phyloP scores from a whole-genome alignment of 2,797 vertebrate species.

The Lates japonicus region DNA sequence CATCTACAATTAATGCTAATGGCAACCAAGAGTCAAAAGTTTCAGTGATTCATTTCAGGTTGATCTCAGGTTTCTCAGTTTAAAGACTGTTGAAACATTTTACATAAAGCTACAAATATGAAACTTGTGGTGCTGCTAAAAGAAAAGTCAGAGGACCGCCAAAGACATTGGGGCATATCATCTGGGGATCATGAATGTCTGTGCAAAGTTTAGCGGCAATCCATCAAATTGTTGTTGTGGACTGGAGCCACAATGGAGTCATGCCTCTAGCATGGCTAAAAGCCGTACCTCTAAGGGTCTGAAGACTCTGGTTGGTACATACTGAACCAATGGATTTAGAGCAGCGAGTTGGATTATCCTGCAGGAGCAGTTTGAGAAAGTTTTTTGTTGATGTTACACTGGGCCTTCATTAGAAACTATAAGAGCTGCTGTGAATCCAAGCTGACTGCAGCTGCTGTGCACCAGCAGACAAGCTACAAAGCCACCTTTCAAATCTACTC shows the following conservation, averaged over 20 bases:
- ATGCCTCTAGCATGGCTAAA: not conserved
- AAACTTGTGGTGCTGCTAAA: too few species aligned
- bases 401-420: not conserved
- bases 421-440: not conserved
- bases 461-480: not conserved
- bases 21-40: too few species aligned
- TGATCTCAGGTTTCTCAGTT: not conserved
- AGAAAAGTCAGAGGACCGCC: too few species aligned
- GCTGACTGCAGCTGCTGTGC: not conserved
- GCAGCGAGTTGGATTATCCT: not conserved
- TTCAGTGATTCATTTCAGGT: not conserved
- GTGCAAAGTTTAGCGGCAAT: too few species aligned
- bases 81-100: not conserved
- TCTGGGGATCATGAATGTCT: too few species aligned
- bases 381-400: too few species aligned
- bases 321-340: not conserved
- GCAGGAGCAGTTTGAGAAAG: conserved; percentile 13
- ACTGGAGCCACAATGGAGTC: not conserved
- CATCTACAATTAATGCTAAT: not conserved
- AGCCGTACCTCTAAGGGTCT: not conserved
- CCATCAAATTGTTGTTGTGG: too few species aligned
- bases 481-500: not conserved
- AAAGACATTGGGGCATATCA: too few species aligned
- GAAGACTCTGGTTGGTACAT: not conserved
- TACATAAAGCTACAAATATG: too few species aligned